These are phyloP conservation scores for Neodiprion virginianus DNA, from an alignment of 1,140 invertebrate genomes.

Conservation along the genomic window DNA sequence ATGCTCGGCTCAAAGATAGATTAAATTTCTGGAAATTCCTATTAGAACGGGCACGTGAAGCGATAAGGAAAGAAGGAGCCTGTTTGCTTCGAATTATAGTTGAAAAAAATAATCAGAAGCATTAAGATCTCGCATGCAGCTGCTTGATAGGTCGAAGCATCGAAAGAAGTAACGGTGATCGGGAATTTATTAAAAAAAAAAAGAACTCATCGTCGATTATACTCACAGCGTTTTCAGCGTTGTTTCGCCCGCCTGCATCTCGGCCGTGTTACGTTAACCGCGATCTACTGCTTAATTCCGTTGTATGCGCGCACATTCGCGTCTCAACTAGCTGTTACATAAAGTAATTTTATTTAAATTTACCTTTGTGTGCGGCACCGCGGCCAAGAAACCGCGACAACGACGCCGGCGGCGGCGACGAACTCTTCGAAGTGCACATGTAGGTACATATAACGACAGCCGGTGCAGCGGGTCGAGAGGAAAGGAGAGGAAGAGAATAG, in stretches of 20 bases:
- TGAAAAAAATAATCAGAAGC: too few species aligned
- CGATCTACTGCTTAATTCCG: not conserved
- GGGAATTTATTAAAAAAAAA: not conserved
- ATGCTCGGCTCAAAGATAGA: too few species aligned
- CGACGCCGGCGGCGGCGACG: slow-evolving; percentile 16
- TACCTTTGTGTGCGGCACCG: slow-evolving; percentile 24
- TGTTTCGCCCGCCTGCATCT: slow-evolving; percentile 24
- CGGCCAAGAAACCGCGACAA: slow-evolving; percentile 22
- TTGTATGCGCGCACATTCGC: slow-evolving; percentile 6
- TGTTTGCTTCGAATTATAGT: too few species aligned
- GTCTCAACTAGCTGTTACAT: slow-evolving; percentile 27
- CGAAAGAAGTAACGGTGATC: slow-evolving; percentile 18
- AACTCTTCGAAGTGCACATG: not conserved
- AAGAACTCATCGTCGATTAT: not conserved
- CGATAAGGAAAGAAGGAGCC: too few species aligned
- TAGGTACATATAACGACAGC: not conserved
- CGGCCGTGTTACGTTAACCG: slow-evolving; percentile 16
- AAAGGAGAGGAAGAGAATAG: not conserved
- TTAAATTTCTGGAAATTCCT: too few species aligned
- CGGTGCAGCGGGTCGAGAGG: not conserved
- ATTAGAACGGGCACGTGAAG: too few species aligned
- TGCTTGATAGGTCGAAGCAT: too few species aligned
- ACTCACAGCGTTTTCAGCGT: slow-evolving; percentile 32
- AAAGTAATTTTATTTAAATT: slow-evolving; percentile 43
- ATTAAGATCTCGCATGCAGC: not conserved